A percentile compares a stretch with the other conserved stretches of the same genome.
These are phyloP conservation scores for Scaptomyza flava DNA, from an alignment of 2,888 invertebrate species.

Conservation along the genomic window DNA sequence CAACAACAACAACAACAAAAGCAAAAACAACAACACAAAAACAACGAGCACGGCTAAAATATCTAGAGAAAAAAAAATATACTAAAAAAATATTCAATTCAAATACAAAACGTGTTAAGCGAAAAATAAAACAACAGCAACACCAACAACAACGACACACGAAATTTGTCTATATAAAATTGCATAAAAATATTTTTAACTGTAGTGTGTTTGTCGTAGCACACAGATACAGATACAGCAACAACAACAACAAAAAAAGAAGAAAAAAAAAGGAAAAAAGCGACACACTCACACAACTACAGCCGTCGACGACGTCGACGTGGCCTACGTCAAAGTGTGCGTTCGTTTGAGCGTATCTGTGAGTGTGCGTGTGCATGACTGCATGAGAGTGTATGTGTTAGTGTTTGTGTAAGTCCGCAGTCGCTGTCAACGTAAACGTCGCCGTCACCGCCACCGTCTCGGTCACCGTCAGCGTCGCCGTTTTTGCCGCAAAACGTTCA, in stretches of 20 bases:
- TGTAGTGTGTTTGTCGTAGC: constrained; percentile 55
- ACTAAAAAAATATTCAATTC: constrained; percentile 64
- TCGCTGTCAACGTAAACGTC: constrained; percentile 28
- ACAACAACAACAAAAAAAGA: constrained; percentile 42
- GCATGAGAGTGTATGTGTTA: constrained; percentile 41
- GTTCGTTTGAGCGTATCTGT: constrained; percentile 41
- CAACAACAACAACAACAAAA: constrained; percentile 53
- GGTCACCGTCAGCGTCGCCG: constrained; percentile 19
- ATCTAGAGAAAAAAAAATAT: constrained; percentile 54
- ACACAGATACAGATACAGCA: constrained; percentile 55
- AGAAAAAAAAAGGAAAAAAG: constrained; percentile 34
- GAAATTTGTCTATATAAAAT: constrained; percentile 75
- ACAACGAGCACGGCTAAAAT: constrained; percentile 63
- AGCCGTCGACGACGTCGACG: constrained; percentile 55
- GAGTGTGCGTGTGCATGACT: constrained; percentile 38
- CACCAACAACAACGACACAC: constrained; percentile 58
- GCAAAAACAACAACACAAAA: constrained; percentile 16
- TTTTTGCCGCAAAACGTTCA: constrained; percentile 51
- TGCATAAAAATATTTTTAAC: constrained; percentile 78
- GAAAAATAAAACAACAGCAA: constrained; percentile 61
- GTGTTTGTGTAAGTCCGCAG: constrained; percentile 54
- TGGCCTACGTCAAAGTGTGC: constrained; percentile 64
- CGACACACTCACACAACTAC: constrained; percentile 59
- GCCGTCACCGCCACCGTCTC: constrained; percentile 18
- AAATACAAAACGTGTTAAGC: constrained; percentile 78